phyloP scores from a whole-genome alignment of 2,113 vertebrate species.

The Crotalus horridus region DNA sequence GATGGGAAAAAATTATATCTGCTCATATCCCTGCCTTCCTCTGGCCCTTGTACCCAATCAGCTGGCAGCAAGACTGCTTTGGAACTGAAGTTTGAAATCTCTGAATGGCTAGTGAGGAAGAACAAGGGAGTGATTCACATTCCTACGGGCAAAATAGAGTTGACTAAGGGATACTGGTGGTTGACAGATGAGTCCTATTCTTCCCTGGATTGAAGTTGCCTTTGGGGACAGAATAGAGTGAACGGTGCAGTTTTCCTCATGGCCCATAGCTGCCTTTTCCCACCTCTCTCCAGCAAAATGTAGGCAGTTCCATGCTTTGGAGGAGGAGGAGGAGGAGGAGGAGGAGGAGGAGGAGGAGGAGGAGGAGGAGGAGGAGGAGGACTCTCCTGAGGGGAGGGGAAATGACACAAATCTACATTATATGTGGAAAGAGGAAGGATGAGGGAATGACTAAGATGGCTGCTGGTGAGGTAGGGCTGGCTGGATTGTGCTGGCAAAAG shows the following conservation, averaged over 20 bases:
- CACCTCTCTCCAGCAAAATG: background rate
- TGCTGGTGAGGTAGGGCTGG: no score
- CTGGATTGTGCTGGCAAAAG: background rate
- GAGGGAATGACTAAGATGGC: no score
- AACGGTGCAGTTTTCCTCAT: background rate
- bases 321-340: background rate
- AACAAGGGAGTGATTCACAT: background rate
- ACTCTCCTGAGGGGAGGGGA: no score
- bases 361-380: background rate
- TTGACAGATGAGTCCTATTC: background rate
- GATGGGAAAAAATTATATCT: background rate
- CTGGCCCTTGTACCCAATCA: background rate
- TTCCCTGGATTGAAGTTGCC: background rate
- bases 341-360: no score
- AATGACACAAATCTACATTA: no score
- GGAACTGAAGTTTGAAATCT: background rate
- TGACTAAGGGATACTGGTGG: background rate
- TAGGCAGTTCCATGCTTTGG: background rate
- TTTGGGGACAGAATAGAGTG: background rate
- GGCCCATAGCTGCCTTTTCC: background rate
- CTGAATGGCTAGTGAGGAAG: background rate
- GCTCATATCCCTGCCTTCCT: background rate
- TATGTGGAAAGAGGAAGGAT: no score
- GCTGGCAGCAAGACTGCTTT: background rate
- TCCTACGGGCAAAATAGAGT: background rate